Conservation (phyloP, 2,888 invertebrate species). For the Aspidapion aeneum region DNA sequence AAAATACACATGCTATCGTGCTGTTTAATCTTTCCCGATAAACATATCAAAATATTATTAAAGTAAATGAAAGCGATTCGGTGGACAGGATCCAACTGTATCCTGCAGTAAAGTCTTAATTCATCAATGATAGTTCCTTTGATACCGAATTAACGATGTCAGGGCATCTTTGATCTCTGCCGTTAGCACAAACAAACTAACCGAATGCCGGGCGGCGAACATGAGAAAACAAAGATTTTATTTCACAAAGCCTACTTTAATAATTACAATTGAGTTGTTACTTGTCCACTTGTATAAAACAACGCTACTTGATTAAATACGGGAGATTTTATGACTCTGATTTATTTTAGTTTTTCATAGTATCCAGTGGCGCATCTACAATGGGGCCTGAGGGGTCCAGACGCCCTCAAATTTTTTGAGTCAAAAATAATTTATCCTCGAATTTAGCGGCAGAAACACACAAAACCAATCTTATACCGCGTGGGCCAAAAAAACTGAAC, state of each 20-base stretch:
- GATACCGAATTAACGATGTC: constrained; percentile 47
- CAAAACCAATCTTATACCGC: too few relatives aligned
- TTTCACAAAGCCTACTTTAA: constrained; percentile 35
- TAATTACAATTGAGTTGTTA: constrained; percentile 19
- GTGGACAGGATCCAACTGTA: constrained; percentile 47
- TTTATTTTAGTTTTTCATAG: neutral
- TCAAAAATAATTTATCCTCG: too few relatives aligned
- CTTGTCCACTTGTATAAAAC: constrained; percentile 25
- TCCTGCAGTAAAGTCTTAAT: constrained; percentile 47
- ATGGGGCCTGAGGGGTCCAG: too few relatives aligned
- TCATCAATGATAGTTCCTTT: constrained; percentile 49
- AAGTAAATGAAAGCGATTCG: constrained; percentile 40
- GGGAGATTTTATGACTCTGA: neutral
- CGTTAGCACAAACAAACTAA: constrained; percentile 44
- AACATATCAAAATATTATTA: constrained; percentile 47
- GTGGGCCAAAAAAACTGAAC: too few relatives aligned
- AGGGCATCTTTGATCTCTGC: constrained; percentile 44
- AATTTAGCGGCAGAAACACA: too few relatives aligned
- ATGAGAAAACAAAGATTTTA: constrained; percentile 46
- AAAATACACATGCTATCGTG: neutral
- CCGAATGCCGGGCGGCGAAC: constrained; percentile 40
- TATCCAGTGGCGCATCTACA: too few relatives aligned
- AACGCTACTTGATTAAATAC: constrained; percentile 15
- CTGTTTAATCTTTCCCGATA: constrained; percentile 24
- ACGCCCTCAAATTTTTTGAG: too few relatives aligned